A percentile compares a stretch with the other conserved stretches of the same genome.
phyloP scores from a whole-genome alignment of 23 tunicate species.

The Corella eumyota region DNA sequence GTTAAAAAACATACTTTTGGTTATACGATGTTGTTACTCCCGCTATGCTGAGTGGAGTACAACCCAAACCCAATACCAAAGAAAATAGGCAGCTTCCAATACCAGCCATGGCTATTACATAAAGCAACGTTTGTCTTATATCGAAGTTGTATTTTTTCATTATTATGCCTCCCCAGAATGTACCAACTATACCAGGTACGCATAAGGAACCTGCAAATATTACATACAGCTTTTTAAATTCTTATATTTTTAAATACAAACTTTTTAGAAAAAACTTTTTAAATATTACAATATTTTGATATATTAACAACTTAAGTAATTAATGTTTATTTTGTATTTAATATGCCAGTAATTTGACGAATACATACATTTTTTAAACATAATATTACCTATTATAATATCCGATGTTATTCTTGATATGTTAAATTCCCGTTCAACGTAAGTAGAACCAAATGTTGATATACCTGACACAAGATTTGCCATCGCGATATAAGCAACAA shows the following conservation, averaged over 20 bases:
- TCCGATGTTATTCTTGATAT: conserved; percentile 52
- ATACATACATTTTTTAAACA: too few species aligned
- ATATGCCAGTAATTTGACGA: too few species aligned
- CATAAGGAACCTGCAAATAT: conserved; percentile 93
- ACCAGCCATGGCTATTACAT: conserved; percentile 28
- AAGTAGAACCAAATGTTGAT: conserved; percentile 76
- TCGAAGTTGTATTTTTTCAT: conserved; percentile 74
- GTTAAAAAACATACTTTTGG: too few species aligned
- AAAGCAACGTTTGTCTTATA: conserved; percentile 39
- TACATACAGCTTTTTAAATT: too few species aligned
- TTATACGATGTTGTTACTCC: too few species aligned
- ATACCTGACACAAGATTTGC: conserved; percentile 59
- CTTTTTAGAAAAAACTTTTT: too few species aligned
- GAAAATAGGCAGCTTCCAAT: conserved; percentile 27
- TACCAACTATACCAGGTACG: conserved; percentile 75
- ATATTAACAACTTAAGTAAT: too few species aligned
- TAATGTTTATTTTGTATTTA: too few species aligned
- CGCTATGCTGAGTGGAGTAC: conserved; percentile 27
- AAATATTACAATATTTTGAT: too few species aligned
- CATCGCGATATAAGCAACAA: conserved; percentile 46
- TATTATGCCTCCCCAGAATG: conserved; percentile 57
- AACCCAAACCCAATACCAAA: conserved; percentile 47
- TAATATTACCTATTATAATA: conserved; percentile 74
- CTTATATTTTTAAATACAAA: too few species aligned
- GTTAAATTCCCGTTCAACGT: conserved; percentile 42